Evolutionary conservation across 2,888 invertebrate genomes (phyloP).

Genomic region (Caenorhabditis sp.): DNA sequence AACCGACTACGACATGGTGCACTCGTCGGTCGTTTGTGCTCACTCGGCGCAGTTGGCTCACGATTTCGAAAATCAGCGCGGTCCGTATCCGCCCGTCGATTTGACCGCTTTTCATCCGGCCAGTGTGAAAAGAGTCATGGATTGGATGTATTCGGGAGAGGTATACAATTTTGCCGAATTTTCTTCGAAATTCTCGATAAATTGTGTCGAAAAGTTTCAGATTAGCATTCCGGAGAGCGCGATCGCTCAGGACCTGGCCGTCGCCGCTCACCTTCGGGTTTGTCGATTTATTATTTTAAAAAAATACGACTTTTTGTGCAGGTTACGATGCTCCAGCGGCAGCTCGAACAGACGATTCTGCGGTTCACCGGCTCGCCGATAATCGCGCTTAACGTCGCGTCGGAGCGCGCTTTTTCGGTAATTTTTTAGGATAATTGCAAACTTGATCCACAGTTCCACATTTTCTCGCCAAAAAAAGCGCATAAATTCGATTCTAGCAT

Average conservation of each 20-base stretch:
- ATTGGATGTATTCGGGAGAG: conserved; percentile 57
- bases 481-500: too few relatives aligned
- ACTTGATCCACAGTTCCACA: too few relatives aligned
- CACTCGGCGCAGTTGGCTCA: conserved; percentile 13
- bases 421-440: too few relatives aligned
- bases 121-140: conserved; percentile 34
- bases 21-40: conserved; percentile 29
- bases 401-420: conserved; percentile 23
- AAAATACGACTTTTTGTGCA: too few relatives aligned
- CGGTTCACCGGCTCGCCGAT: conserved; percentile 7
- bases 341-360: conserved; percentile 22
- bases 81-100: conserved; percentile 32
- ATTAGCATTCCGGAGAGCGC: conserved; percentile 6
- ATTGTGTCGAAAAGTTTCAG: neutral
- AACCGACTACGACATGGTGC: conserved; percentile 34
- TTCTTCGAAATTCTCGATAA: neutral
- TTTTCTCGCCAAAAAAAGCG: too few relatives aligned
- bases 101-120: conserved; percentile 25
- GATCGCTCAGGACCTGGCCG: conserved; percentile 20
- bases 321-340: conserved; percentile 17
- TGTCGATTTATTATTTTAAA: too few relatives aligned
- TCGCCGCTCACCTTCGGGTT: too few relatives aligned
- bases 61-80: conserved; percentile 16
- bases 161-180: neutral
- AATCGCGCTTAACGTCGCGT: conserved; percentile 33